Base-by-base conservation (phyloP, 2,113 vertebrate species). In the Merops nubicus region DNA sequence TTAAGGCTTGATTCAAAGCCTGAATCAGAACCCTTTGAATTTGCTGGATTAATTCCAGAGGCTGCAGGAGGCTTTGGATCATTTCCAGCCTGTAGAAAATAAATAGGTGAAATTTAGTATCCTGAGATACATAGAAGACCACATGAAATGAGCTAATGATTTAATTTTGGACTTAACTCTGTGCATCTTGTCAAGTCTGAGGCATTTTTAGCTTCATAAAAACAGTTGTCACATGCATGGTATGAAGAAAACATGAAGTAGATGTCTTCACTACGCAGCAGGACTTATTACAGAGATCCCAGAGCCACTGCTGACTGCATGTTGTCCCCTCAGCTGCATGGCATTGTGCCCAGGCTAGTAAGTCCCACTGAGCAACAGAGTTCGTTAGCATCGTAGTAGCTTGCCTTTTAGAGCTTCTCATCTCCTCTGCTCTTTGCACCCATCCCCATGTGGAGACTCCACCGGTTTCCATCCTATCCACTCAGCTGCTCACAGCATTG, bases 281-380 rank as follows among this genome's bases (percentile, higher is more conserved):
- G 85, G 79, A 18, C 40, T 38, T 31, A 54, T 51, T 73, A 18
- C 53, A 92, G 75, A 60, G 83, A 88, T 63, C 50, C n/a, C 88
- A 85, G 82, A 72, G 69, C 51, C 78, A 36, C 74, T 72, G 78
- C 79, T 59, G 85, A 19, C 88, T 80, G 75, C 75, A 69, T 5
- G 38, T 68, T 90, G 82, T 88, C 63, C 59, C 70, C 60, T 93
- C 92, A 91, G 91, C 94, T 94, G 95, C 94, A 33, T 93, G 95
- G 95, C 92, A 80, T n/a, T 1, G 0, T 93, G 92, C 94, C 96
- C 91, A 86, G 88, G 75, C 82, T 90, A 93, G 65, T 69, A 36
- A 63, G 79, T 83, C 72, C 54, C 74, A 83, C 85, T 77, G 82
- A 74, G 86, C 2, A 0, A 8, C 54, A 62, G 12, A 15, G 67